Percentiles rank a stretch among this genome's conserved stretches.
Evolutionary conservation across 1,140 invertebrate species (phyloP).

Genomic region (Euura lappo): DNA sequence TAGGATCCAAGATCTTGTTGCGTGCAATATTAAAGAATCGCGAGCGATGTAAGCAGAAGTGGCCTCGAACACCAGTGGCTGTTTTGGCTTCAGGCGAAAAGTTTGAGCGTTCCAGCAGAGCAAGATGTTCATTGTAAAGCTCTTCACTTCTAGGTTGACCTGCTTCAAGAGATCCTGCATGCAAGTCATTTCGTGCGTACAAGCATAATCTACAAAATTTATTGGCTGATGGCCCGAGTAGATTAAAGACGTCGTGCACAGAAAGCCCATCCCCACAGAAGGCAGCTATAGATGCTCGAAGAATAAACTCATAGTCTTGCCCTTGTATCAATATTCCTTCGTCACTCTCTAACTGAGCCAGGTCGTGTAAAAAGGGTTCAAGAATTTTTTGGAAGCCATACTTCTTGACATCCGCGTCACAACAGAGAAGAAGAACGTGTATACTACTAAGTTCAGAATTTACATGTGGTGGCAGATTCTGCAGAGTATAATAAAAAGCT

Average conservation of each 20-base stretch:
- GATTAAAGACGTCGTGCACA: constrained; percentile 33
- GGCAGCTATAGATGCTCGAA: constrained; percentile 25
- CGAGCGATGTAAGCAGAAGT: constrained; percentile 26
- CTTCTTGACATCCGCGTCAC: constrained; percentile 24
- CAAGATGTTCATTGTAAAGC: constrained; percentile 21
- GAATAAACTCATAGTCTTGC: constrained; percentile 21
- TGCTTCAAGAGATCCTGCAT: neutral
- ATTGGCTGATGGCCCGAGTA: constrained; percentile 31
- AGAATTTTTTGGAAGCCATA: constrained; percentile 28
- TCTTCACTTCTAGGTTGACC: constrained; percentile 17
- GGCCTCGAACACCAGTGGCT: constrained; percentile 24
- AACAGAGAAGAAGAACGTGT: constrained; percentile 25
- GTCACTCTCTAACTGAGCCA: constrained; percentile 24
- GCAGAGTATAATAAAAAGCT: constrained; percentile 30
- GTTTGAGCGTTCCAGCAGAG: constrained; percentile 13
- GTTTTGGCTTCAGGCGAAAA: constrained; percentile 20
- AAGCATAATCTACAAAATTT: constrained; percentile 33
- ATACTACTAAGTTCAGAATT: constrained; percentile 32
- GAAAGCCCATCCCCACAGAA: constrained; percentile 33
- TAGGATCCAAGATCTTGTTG: constrained; percentile 32
- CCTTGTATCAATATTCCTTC: neutral
- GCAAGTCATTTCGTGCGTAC: constrained; percentile 29
- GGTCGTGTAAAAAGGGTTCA: constrained; percentile 14
- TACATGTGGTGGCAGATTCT: constrained; percentile 28
- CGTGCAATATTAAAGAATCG: constrained; percentile 29